Conservation (phyloP, 1,140 invertebrate species). For the Heliconius eleuchia region DNA sequence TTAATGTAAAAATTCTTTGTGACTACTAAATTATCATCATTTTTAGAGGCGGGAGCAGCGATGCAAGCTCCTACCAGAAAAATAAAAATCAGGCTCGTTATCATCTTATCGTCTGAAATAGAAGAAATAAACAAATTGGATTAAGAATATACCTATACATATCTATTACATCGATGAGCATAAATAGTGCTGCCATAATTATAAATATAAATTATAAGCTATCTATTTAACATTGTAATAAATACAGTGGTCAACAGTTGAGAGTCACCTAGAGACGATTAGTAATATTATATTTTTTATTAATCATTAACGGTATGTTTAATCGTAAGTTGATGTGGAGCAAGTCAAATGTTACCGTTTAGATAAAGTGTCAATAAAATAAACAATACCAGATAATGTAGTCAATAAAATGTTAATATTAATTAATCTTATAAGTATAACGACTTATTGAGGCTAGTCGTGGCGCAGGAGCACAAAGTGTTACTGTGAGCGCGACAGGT, state of each 20-base stretch:
- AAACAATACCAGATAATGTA: background rate
- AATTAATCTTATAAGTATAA: background rate
- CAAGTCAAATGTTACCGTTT: background rate
- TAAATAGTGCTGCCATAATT: no score
- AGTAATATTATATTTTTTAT: background rate
- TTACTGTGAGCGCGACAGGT: no score
- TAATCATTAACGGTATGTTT: background rate
- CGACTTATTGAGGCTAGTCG: no score
- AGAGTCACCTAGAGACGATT: no score
- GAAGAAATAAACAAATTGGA: no score
- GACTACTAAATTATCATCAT: constrained; percentile 43
- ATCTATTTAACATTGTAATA: no score
- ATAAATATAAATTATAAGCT: no score
- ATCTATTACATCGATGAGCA: no score
- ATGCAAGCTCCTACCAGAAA: constrained; percentile 36
- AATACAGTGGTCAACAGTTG: no score
- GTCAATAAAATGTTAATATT: background rate
- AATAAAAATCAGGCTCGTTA: constrained; percentile 21
- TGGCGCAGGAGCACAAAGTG: no score
- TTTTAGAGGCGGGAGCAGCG: constrained; percentile 40
- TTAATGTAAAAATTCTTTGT: constrained; percentile 47
- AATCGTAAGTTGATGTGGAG: background rate
- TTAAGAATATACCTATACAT: no score
- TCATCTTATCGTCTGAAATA: constrained; percentile 31
- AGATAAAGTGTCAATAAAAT: background rate